Conservation (phyloP, 2,888 invertebrate genomes). For the Lasioglossum vierecki region DNA sequence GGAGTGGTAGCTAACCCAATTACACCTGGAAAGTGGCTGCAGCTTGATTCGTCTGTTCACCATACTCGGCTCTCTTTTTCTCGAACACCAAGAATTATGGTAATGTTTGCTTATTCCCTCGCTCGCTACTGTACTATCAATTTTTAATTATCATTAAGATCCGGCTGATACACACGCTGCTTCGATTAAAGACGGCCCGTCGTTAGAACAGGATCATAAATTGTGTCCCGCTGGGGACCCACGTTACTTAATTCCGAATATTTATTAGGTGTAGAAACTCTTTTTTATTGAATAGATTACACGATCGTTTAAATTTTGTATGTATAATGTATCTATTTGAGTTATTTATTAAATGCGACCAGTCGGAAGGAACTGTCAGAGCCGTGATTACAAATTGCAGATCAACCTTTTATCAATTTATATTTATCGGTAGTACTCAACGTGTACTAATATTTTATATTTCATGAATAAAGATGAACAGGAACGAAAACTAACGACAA, state of each 20-base stretch:
- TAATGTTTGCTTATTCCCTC: background rate
- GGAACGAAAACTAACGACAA: too few species aligned
- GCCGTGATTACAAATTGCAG: background rate
- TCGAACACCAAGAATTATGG: background rate
- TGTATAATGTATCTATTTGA: background rate
- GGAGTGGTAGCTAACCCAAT: slow-evolving; percentile 62
- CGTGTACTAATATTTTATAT: background rate
- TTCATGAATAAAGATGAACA: too few species aligned
- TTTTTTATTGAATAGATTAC: background rate
- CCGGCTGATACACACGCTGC: background rate
- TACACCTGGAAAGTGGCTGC: slow-evolving; percentile 55
- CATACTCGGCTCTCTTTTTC: background rate
- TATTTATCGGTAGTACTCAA: background rate
- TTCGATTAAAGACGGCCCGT: background rate
- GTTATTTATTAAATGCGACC: background rate
- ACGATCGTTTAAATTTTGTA: background rate
- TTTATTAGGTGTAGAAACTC: background rate
- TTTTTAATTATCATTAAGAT: background rate
- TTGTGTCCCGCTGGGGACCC: too few species aligned
- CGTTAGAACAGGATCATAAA: background rate
- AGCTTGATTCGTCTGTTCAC: slow-evolving; percentile 35
- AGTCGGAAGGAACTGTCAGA: background rate
- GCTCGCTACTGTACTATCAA: background rate
- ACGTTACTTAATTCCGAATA: background rate
- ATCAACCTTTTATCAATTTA: background rate